These are phyloP conservation scores for Dinothrombium tinctorium DNA, from an alignment of 1,140 invertebrate genomes.

Conservation along the genomic window DNA sequence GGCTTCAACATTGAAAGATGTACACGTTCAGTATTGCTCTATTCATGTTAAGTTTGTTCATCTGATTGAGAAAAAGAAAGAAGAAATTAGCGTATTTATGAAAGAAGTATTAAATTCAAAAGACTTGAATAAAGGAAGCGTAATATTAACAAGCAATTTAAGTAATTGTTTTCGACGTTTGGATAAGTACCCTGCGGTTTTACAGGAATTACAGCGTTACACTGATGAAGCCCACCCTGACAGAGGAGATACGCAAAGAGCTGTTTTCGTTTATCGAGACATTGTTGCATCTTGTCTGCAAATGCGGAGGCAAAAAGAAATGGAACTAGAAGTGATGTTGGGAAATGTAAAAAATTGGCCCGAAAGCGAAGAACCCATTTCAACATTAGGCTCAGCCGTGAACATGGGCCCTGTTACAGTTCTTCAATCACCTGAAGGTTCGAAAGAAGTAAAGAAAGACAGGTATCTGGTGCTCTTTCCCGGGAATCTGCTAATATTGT, in stretches of 20 bases:
- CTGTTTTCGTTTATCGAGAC: constrained; percentile 76
- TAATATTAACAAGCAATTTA: constrained; percentile 68
- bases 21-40: constrained; percentile 66
- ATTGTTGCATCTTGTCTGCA: constrained; percentile 65
- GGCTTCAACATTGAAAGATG: constrained; percentile 57
- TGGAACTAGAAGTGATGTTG: constrained; percentile 78
- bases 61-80: constrained; percentile 61
- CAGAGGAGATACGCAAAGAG: constrained; percentile 80
- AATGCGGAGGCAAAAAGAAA: constrained; percentile 73
- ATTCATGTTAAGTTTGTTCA: constrained; percentile 77
- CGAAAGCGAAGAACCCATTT: constrained; percentile 20
- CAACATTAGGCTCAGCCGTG: constrained; percentile 25
- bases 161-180: constrained; percentile 81
- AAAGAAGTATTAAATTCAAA: neutral
- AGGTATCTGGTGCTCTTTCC: constrained; percentile 79
- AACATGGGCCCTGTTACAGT: constrained; percentile 38
- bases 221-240: constrained; percentile 84
- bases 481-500: constrained; percentile 59
- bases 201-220: constrained; percentile 83
- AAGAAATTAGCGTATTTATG: constrained; percentile 6
- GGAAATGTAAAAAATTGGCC: constrained; percentile 69
- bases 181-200: constrained; percentile 60
- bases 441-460: constrained; percentile 43
- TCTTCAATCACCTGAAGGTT: constrained; percentile 32
- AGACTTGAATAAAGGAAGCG: constrained; percentile 46